Evolutionary conservation across 2,888 invertebrate genomes (phyloP).

Genomic region (Cataglyphis altisquamis): DNA sequence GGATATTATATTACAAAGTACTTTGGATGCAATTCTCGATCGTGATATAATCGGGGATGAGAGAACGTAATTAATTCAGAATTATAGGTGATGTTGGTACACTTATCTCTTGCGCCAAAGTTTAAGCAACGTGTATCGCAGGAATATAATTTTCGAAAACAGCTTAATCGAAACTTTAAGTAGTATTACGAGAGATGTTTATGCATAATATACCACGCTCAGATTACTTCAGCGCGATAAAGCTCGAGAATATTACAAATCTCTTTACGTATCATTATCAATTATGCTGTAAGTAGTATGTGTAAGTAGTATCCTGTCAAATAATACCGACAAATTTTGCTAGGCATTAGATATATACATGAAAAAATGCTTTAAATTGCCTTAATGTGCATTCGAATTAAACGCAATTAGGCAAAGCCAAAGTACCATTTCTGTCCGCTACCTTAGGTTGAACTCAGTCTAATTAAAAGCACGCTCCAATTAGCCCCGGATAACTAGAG

Average conservation of each 20-base stretch:
- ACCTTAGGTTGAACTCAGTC: slow-evolving; percentile 56
- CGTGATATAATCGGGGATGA: neutral
- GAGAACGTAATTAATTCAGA: neutral
- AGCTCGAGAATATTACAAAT: neutral
- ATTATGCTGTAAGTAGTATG: neutral
- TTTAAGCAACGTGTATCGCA: neutral
- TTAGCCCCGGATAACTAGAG: slow-evolving; percentile 74
- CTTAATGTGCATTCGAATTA: slow-evolving; percentile 25
- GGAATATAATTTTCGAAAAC: slow-evolving; percentile 5
- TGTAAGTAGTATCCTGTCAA: neutral
- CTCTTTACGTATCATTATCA: neutral
- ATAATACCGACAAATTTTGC: neutral
- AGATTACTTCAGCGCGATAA: slow-evolving; percentile 4
- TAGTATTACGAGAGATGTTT: slow-evolving; percentile 11
- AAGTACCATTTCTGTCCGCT: slow-evolving; percentile 38
- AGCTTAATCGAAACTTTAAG: slow-evolving; percentile 34
- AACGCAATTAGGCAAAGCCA: slow-evolving; percentile 33
- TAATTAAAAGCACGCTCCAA: slow-evolving; percentile 79
- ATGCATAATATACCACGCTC: neutral
- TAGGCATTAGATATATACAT: neutral
- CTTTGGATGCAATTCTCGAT: neutral
- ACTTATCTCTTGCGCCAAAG: neutral
- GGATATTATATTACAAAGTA: neutral
- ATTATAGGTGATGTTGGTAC: neutral
- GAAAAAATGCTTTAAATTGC: slow-evolving; percentile 29